A percentile compares a stretch with the other conserved stretches of the same genome.
Conservation (phyloP, 2,113 vertebrate species). For the Chionis minor region DNA sequence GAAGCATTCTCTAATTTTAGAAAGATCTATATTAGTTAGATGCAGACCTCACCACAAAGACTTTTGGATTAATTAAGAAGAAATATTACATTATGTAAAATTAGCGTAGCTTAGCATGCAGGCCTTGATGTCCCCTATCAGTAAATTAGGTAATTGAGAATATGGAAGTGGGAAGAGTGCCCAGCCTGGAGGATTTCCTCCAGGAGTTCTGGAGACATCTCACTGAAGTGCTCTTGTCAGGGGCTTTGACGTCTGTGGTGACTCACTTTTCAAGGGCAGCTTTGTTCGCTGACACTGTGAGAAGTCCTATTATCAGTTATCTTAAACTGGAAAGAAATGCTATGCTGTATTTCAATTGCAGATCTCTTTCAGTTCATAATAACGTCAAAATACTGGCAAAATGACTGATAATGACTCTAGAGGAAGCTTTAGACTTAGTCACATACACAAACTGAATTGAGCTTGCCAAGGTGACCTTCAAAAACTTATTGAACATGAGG, state of each 20-base stretch:
- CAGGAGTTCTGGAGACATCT: background rate
- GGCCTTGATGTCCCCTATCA: background rate
- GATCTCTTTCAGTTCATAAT: background rate
- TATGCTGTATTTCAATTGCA: background rate
- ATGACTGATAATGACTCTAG: background rate
- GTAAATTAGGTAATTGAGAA: background rate
- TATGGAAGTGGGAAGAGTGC: constrained; percentile 18
- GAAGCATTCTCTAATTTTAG: constrained; percentile 10
- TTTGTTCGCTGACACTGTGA: background rate
- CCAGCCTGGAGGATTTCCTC: background rate
- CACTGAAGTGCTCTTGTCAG: background rate
- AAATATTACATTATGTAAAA: constrained; percentile 22
- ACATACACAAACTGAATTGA: background rate
- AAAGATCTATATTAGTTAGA: background rate
- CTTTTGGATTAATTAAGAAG: constrained; percentile 7
- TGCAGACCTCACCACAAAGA: background rate
- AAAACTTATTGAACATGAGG: background rate
- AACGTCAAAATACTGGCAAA: background rate
- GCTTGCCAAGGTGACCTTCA: background rate
- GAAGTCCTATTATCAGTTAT: background rate
- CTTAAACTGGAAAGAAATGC: background rate
- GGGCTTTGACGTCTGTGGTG: background rate
- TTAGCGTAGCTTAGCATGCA: background rate
- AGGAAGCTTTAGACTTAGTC: background rate
- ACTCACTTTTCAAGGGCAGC: background rate